These are phyloP conservation scores for Tetrax tetrax DNA, from an alignment of 2,113 vertebrate genomes.

Conservation along the genomic window DNA sequence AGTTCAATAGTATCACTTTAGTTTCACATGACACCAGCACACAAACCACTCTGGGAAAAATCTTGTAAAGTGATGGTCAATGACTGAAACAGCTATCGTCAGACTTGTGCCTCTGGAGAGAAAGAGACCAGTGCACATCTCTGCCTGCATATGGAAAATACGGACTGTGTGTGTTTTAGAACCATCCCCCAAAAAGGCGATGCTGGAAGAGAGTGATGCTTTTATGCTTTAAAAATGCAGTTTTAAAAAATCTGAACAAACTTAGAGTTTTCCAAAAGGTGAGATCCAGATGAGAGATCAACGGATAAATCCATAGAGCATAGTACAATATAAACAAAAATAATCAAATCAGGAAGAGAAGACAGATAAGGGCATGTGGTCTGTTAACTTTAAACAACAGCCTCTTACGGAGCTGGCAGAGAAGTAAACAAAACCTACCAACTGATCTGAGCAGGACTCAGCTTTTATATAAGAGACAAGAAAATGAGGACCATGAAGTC, in stretches of 20 bases:
- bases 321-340: not conserved
- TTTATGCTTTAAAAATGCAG: not conserved
- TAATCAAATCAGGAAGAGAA: not conserved
- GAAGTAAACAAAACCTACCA: not conserved
- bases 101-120: not conserved
- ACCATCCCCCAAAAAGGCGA: not conserved
- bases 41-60: not conserved
- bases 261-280: not conserved
- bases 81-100: not conserved
- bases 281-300: not conserved
- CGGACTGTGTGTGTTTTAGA: rapidly evolving
- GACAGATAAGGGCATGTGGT: not conserved
- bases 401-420: not conserved
- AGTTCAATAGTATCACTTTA: not conserved
- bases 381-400: not conserved
- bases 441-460: not conserved
- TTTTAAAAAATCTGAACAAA: not conserved
- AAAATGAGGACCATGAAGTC: not conserved
- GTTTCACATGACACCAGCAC: not conserved
- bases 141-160: not conserved
- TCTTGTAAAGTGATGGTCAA: not conserved
- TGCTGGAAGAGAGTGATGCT: not conserved
- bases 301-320: not conserved
- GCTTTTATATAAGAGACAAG: not conserved
- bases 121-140: not conserved